Conservation (phyloP, 2,113 vertebrate genomes). For the Motacilla tschutschensis region DNA sequence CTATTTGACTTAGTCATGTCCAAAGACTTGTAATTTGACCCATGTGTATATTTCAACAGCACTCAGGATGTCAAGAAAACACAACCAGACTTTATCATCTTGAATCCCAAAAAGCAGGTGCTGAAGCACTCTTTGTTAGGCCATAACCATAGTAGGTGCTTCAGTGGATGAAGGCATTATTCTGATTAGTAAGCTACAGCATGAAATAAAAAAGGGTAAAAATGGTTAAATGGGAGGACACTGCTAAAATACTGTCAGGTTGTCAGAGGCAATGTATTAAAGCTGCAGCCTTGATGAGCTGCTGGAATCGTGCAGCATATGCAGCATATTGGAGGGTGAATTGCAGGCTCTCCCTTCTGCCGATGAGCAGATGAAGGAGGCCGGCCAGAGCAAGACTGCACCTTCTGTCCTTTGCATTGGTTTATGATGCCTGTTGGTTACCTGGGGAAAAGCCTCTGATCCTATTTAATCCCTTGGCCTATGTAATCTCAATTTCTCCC, state of each 20-base stretch:
- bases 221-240: neutral
- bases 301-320: neutral
- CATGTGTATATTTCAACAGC: neutral
- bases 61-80: accelerated
- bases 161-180: neutral
- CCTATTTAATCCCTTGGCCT: accelerated
- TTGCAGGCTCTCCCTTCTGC: neutral
- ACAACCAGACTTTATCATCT: neutral
- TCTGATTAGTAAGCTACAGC: neutral
- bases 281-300: neutral
- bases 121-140: neutral
- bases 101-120: neutral
- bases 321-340: neutral
- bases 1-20: neutral
- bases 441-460: neutral
- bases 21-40: neutral
- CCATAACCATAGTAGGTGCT: neutral
- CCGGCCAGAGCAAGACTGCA: neutral
- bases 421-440: neutral
- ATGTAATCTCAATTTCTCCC: neutral
- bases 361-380: neutral
- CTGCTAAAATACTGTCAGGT: neutral
- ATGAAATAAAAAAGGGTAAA: neutral
- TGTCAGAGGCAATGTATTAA: neutral
- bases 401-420: neutral